Evolutionary conservation across 2,113 vertebrate genomes (phyloP), one percentile per base, ranked within the genome.

Genomic region (Anoura caudifer): DNA sequence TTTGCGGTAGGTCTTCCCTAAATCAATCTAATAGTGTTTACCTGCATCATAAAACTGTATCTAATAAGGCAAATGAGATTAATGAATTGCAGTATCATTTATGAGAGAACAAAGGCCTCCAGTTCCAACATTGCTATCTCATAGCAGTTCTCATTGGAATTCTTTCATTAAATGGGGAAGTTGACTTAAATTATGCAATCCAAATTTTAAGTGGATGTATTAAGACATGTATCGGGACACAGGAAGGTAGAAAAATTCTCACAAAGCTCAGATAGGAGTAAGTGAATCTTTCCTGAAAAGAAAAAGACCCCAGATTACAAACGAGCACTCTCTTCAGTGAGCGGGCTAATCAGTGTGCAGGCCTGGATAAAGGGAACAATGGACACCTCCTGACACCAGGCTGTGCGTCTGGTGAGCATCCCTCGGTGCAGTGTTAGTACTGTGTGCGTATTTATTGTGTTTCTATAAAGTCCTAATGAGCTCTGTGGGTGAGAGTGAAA

Each of bases 401-500:
- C 99, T 99, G 99, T 99, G 99, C 99, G 99, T 99, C 98, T 98
- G 97, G 98, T 98, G 99, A 99, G 98, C 98, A 98, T 98, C 99
- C 98, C 98, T 98, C 98, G 98, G 98, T 98, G 99, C 99, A 98
- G 98, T 99, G 99, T 99, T 99, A 99, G 99, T 98, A 98, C 99
- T 99, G 98, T 99, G 99, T 98, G 98, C 98, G 99, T 98, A 98
- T 99, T 99, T 99, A 99, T 99, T 99, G 99, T 99, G 98, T 98
- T 99, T 99, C 99, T 99, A 99, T 99, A 99, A 99, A 99, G 99
- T 99, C 99, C 99, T 99, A 99, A 99, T 99, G 99, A 99, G 99
- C 99, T 99, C 98, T 99, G 98, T 99, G 99, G 98, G 99, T 99
- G 99, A 98, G 99, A 99, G 98, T 99, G 99, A 99, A 99, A 99